Percentiles rank a stretch among this genome's conserved stretches.
These are phyloP conservation scores for Parazoanthus atlanticus DNA, from an alignment of 92 coral and sea anemone species.

Conservation along the genomic window DNA sequence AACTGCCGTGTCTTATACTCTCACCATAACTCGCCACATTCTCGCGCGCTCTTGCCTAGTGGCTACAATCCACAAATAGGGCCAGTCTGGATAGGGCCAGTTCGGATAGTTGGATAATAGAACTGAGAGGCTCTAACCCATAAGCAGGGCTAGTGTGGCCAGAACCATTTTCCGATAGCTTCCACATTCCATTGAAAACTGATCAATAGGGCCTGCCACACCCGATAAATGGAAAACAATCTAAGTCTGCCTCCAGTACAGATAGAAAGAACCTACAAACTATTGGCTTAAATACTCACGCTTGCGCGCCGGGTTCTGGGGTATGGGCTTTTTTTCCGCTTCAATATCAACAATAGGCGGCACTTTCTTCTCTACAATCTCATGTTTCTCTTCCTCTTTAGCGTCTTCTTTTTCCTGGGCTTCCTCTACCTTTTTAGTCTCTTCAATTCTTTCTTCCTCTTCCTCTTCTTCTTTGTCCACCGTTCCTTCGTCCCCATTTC, in stretches of 20 bases:
- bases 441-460: conserved; percentile 11
- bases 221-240: neutral
- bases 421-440: conserved; percentile 35
- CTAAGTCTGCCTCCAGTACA: neutral
- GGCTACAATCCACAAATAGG: too few species aligned
- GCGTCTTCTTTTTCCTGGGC: conserved; percentile 11
- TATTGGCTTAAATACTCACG: conserved; percentile 31
- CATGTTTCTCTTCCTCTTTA: neutral
- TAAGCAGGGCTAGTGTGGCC: too few species aligned
- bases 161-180: too few species aligned
- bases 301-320: conserved; percentile 47
- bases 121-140: too few species aligned
- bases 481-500: neutral
- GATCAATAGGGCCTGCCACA: neutral
- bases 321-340: conserved; percentile 29
- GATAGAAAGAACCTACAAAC: too few species aligned
- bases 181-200: too few species aligned
- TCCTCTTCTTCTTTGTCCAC: neutral
- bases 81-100: too few species aligned
- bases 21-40: too few species aligned
- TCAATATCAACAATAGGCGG: neutral
- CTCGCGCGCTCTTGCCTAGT: too few species aligned
- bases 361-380: neutral
- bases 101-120: too few species aligned
- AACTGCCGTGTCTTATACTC: too few species aligned